Conservation (phyloP, 2,113 vertebrate species). For the Glaucidium brasilianum region DNA sequence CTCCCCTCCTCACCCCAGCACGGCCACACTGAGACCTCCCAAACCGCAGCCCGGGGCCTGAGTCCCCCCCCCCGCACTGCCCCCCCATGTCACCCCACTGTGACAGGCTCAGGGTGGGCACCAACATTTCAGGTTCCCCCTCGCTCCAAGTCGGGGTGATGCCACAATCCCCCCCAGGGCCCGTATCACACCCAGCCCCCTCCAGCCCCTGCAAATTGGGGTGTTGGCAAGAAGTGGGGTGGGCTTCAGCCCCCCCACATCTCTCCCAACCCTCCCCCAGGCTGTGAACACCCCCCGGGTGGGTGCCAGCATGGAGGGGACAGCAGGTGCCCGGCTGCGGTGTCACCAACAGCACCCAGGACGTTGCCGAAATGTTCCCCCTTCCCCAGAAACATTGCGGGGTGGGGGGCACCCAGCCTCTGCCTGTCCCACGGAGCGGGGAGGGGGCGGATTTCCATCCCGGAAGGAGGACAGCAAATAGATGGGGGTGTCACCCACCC, state of each 20-base stretch:
- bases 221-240: background rate
- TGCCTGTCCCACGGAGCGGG: background rate
- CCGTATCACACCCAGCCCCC: fast-evolving
- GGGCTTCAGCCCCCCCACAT: fast-evolving
- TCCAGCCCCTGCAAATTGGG: fast-evolving
- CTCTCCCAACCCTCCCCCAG: fast-evolving
- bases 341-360: background rate
- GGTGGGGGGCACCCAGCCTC: fast-evolving
- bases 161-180: fast-evolving
- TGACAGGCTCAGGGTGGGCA: background rate
- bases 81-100: fast-evolving
- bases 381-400: fast-evolving
- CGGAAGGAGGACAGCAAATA: fast-evolving
- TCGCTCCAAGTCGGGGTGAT: fast-evolving
- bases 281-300: too few species aligned
- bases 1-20: background rate
- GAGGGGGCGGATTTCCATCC: background rate
- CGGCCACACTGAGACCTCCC: fast-evolving
- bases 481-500: background rate
- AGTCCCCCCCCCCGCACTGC: background rate
- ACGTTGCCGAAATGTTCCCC: fast-evolving
- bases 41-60: fast-evolving
- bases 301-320: background rate
- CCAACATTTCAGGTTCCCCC: fast-evolving
- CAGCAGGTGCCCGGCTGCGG: background rate